Evolutionary conservation across 2,113 vertebrate genomes (phyloP).

Genomic region (Okapia johnstoni): DNA sequence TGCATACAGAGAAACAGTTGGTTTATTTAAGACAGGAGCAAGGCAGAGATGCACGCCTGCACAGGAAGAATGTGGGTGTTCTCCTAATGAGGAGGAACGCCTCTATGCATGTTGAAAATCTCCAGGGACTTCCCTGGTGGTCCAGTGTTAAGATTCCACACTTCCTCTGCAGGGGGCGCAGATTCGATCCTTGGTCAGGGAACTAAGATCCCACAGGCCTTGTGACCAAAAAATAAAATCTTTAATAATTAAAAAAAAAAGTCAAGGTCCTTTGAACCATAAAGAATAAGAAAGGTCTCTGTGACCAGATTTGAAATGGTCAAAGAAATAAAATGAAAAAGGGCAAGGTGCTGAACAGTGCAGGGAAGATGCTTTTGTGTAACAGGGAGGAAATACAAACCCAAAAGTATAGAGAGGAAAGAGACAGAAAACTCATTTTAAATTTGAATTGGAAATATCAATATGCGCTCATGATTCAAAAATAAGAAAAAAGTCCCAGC

Average conservation of each 20-base stretch:
- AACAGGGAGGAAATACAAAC: not conserved
- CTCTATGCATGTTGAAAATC: not conserved
- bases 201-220: not conserved
- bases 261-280: not conserved
- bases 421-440: not conserved
- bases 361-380: too few species aligned
- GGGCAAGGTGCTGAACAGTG: not conserved
- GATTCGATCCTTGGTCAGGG: not conserved
- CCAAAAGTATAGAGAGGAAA: not conserved
- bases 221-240: not conserved
- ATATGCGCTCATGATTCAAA: not conserved
- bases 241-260: not conserved
- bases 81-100: not conserved
- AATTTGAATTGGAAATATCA: not conserved
- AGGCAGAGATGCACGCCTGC: not conserved
- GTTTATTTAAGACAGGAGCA: not conserved
- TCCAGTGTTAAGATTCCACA: not conserved
- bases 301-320: not conserved
- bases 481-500: not conserved
- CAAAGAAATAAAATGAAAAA: not conserved
- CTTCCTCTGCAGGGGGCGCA: not conserved
- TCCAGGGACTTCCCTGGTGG: not conserved
- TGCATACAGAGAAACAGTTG: not conserved
- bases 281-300: not conserved
- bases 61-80: not conserved